Evolutionary conservation across 2,888 invertebrate species (phyloP).

Genomic region (Seira ritae): DNA sequence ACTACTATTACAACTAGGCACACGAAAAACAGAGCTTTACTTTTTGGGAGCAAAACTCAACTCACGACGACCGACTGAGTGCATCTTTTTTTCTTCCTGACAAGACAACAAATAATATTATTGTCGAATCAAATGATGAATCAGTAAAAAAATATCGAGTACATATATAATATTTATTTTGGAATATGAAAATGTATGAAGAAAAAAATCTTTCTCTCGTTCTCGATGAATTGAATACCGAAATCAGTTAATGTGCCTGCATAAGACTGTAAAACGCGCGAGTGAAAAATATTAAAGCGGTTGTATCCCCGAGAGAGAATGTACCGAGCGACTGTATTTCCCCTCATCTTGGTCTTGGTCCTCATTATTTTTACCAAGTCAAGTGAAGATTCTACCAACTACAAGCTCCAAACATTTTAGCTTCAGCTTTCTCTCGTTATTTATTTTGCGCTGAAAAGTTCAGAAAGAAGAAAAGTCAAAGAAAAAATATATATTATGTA

Average conservation of each 20-base stretch:
- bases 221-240: neutral
- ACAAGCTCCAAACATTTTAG: neutral
- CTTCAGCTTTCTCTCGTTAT: conserved; percentile 1
- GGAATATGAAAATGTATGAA: neutral
- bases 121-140: neutral
- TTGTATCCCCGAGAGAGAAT: conserved; percentile 2
- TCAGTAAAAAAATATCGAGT: neutral
- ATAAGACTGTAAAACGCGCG: neutral
- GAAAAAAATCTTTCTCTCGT: too few relatives aligned
- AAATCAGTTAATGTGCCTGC: neutral
- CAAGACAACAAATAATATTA: neutral
- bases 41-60: too few relatives aligned
- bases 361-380: conserved; percentile 63
- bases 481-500: neutral
- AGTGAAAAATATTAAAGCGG: neutral
- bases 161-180: neutral
- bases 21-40: too few relatives aligned
- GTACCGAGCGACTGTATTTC: neutral
- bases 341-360: neutral
- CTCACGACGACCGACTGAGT: neutral
- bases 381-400: conserved; percentile 22
- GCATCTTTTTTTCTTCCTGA: conserved; percentile 11
- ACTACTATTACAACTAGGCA: too few relatives aligned
- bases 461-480: neutral
- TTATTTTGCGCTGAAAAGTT: neutral